Conservation (phyloP, 2,797 vertebrate species). For the Knipowitschia caucasica region DNA sequence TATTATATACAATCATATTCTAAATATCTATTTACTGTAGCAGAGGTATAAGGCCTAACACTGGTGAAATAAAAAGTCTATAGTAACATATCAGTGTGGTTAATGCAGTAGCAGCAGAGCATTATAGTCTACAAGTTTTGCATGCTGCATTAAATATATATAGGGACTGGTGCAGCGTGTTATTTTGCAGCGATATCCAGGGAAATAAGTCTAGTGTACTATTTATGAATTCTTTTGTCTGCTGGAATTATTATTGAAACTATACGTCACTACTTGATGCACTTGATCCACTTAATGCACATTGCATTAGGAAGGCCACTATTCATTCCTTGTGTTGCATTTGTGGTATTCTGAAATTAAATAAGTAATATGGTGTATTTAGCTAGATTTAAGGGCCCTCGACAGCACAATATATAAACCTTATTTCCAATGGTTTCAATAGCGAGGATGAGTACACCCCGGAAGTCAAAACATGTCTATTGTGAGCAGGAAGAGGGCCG, state of each 20-base stretch:
- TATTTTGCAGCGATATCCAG: slow-evolving; percentile 7
- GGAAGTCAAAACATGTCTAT: too few species aligned
- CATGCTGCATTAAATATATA: slow-evolving; percentile 3
- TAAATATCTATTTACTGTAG: too few species aligned
- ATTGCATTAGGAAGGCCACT: neutral
- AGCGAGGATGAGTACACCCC: too few species aligned
- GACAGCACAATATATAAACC: neutral
- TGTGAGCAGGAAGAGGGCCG: neutral
- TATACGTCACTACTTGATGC: neutral
- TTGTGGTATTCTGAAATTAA: neutral
- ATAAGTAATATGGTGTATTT: neutral
- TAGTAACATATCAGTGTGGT: slow-evolving; percentile 11
- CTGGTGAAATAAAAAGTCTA: too few species aligned
- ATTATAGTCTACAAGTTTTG: neutral
- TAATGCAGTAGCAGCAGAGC: slow-evolving; percentile 1
- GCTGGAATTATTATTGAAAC: slow-evolving; percentile 6
- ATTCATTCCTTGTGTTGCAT: neutral
- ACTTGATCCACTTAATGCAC: too few species aligned
- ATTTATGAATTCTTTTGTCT: slow-evolving; percentile 9
- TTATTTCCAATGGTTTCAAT: too few species aligned
- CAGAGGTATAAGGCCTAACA: too few species aligned
- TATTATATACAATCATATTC: too few species aligned
- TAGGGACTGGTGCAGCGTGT: neutral
- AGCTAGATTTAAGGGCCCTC: neutral
- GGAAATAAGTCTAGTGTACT: slow-evolving; percentile 2